phyloP scores from a whole-genome alignment of 2,797 vertebrate species.

The Centropyge bicolor region DNA sequence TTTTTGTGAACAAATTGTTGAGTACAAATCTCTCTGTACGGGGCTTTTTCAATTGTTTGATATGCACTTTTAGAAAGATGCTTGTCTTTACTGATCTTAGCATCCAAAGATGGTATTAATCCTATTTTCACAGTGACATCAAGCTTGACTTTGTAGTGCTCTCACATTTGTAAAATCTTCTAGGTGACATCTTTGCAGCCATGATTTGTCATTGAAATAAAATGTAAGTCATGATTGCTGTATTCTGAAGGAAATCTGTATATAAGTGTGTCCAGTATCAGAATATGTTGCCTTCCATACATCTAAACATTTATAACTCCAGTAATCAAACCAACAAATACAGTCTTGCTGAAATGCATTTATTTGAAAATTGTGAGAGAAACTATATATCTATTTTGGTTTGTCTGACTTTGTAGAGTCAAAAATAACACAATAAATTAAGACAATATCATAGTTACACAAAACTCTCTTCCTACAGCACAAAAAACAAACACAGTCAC shows the following conservation, averaged over 20 bases:
- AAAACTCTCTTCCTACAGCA: conserved; percentile 60
- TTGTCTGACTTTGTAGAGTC: conserved; percentile 51
- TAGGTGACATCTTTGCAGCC: conserved; percentile 35
- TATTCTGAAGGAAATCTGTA: conserved; percentile 8
- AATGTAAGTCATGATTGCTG: conserved; percentile 18
- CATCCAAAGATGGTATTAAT: conserved; percentile 10
- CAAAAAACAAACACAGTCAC: conserved; percentile 64
- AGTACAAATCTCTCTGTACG: conserved; percentile 33
- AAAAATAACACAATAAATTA: conserved; percentile 79
- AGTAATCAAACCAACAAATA: conserved; percentile 20
- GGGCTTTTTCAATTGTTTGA: conserved; percentile 43
- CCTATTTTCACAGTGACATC: conserved; percentile 27
- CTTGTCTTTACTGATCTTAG: conserved; percentile 25
- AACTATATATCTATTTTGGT: conserved; percentile 62
- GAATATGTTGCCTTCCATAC: background rate
- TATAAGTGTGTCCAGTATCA: background rate
- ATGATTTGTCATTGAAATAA: conserved; percentile 52
- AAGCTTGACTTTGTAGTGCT: conserved; percentile 47
- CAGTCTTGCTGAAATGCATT: conserved; percentile 66
- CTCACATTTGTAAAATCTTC: conserved; percentile 37
- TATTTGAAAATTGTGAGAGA: conserved; percentile 73
- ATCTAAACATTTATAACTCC: background rate
- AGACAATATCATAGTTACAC: conserved; percentile 62
- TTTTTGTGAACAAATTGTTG: conserved; percentile 42
- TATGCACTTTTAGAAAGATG: conserved; percentile 57